Evolutionary conservation across 2,888 invertebrate genomes (phyloP).

Genomic region (Siphonodentalium dalli): DNA sequence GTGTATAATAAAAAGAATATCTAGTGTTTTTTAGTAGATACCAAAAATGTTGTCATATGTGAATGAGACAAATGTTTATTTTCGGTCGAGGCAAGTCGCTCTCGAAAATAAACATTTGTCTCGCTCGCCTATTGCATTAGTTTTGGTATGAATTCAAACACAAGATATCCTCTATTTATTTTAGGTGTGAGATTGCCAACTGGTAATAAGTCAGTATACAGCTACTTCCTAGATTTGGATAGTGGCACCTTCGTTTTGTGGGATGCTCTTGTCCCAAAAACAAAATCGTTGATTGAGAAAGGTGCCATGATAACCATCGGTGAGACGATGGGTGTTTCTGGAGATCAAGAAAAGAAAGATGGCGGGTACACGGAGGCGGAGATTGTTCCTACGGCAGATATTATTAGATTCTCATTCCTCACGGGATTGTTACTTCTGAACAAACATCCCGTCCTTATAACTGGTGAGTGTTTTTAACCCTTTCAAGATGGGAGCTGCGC

Average conservation of each 20-base stretch:
- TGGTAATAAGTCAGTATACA: slow-evolving; percentile 60
- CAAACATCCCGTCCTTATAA: slow-evolving; percentile 62
- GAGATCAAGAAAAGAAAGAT: slow-evolving; percentile 39
- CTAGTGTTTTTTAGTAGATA: no score
- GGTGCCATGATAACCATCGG: slow-evolving; percentile 61
- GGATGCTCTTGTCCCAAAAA: slow-evolving; percentile 62
- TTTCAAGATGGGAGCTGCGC: no score
- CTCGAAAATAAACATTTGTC: no score
- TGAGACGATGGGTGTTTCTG: slow-evolving; percentile 53
- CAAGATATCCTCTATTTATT: not conserved
- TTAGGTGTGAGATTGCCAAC: slow-evolving; percentile 63
- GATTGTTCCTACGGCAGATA: slow-evolving; percentile 63
- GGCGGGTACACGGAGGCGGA: slow-evolving; percentile 40
- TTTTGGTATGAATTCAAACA: no score
- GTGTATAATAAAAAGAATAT: no score
- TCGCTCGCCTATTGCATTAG: no score
- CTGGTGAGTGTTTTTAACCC: no score
- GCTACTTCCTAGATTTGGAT: slow-evolving; percentile 64
- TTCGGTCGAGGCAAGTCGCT: no score
- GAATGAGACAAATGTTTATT: no score
- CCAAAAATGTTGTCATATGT: no score
- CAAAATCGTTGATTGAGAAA: slow-evolving; percentile 62
- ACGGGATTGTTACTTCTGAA: slow-evolving; percentile 55
- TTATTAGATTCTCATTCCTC: slow-evolving; percentile 63
- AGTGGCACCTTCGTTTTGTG: slow-evolving; percentile 62